These are phyloP conservation scores for Tenodera sinensis DNA, from an alignment of 2,888 invertebrate species.

Conservation along the genomic window DNA sequence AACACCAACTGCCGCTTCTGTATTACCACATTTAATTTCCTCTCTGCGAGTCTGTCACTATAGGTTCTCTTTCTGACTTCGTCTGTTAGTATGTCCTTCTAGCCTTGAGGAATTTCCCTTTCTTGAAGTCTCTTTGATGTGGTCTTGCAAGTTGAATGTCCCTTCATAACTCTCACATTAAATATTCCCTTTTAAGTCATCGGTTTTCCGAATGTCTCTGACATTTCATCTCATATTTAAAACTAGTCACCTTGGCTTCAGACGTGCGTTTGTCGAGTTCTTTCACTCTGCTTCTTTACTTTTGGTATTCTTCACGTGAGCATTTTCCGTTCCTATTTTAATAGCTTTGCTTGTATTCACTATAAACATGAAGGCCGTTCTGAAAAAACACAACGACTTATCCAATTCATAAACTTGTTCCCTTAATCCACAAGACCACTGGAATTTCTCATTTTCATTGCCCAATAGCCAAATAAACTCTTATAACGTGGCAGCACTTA, in stretches of 20 bases:
- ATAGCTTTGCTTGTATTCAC: too few species aligned
- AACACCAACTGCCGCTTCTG: too few species aligned
- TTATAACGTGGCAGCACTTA: too few species aligned
- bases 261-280: neutral
- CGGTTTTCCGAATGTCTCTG: neutral
- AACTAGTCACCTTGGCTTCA: neutral
- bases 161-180: neutral
- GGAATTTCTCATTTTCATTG: too few species aligned
- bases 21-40: too few species aligned
- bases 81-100: neutral
- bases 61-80: neutral
- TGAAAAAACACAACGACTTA: neutral
- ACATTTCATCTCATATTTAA: neutral
- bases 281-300: neutral
- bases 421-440: too few species aligned
- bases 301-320: neutral
- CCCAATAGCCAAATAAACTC: too few species aligned
- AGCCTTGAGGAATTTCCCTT: neutral
- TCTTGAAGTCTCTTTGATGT: slow-evolving; percentile 6
- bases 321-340: neutral
- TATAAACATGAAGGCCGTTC: neutral
- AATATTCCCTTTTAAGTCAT: neutral
- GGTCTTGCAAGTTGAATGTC: neutral
- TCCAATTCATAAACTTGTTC: neutral
- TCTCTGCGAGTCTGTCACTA: neutral